These are phyloP conservation scores for Dryobotodes eremita DNA, from an alignment of 2,888 invertebrate species.

Conservation along the genomic window DNA sequence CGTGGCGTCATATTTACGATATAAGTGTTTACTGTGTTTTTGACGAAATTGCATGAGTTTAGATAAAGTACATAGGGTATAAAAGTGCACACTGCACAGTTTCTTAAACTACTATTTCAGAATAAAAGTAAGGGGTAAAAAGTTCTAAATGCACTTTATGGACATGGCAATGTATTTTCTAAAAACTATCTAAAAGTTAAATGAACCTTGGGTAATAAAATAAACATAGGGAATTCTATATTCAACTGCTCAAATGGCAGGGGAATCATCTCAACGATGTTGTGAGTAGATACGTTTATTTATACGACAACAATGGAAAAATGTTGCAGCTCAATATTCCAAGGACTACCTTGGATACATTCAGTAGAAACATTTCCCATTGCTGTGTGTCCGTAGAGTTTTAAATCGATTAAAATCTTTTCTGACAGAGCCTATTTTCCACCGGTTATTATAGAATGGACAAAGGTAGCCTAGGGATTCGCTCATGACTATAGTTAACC, in stretches of 20 bases:
- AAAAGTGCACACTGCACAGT: too few relatives aligned
- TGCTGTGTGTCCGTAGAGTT: neutral
- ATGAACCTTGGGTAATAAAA: slow-evolving; percentile 35
- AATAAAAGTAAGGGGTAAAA: neutral
- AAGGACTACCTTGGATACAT: neutral
- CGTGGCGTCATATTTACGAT: neutral
- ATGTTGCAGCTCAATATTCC: neutral
- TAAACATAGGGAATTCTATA: slow-evolving; percentile 44
- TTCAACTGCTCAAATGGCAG: slow-evolving; percentile 17
- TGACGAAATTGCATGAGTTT: neutral
- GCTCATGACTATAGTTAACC: neutral
- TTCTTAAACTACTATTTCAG: neutral
- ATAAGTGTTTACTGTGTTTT: neutral
- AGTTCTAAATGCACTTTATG: neutral
- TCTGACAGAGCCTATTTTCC: neutral
- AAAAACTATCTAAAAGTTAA: slow-evolving; percentile 19
- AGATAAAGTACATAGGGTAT: neutral
- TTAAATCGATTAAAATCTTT: slow-evolving; percentile 18
- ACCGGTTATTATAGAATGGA: neutral
- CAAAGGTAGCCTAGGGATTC: neutral
- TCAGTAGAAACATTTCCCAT: neutral
- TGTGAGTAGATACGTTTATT: slow-evolving; percentile 13
- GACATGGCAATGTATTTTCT: slow-evolving; percentile 18
- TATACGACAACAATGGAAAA: neutral
- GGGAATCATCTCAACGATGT: slow-evolving; percentile 26